These are phyloP conservation scores for Oryzias curvinotus DNA, from an alignment of 2,113 vertebrate species.

Conservation along the genomic window DNA sequence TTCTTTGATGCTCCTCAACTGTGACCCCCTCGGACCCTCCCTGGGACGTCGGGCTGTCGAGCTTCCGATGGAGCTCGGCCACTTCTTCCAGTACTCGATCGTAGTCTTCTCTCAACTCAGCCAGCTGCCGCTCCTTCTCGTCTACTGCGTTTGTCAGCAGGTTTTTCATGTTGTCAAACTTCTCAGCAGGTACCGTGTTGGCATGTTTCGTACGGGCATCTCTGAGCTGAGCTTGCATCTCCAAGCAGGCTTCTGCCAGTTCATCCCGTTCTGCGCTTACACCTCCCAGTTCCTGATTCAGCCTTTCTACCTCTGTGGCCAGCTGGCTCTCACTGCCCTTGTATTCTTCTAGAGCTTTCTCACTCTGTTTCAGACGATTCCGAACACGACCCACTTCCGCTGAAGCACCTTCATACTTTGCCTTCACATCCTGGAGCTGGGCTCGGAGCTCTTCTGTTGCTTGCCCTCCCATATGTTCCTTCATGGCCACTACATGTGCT, in stretches of 20 bases:
- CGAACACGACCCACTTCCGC: constrained; percentile 89
- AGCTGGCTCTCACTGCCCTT: constrained; percentile 85
- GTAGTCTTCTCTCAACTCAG: constrained; percentile 80
- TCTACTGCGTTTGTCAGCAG: constrained; percentile 81
- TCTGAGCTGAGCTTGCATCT: constrained; percentile 80
- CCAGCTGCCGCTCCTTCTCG: constrained; percentile 84
- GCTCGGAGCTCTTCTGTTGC: constrained; percentile 82
- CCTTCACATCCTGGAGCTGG: constrained; percentile 87
- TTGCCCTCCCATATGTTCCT: constrained; percentile 85
- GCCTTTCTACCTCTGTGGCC: constrained; percentile 79
- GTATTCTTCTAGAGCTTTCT: constrained; percentile 86
- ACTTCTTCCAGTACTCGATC: constrained; percentile 81
- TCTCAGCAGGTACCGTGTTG: constrained; percentile 77
- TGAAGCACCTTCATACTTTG: constrained; percentile 90
- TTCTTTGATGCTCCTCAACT: constrained; percentile 79
- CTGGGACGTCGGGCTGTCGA: constrained; percentile 64
- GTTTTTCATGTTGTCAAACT: constrained; percentile 90
- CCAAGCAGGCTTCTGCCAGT: constrained; percentile 59
- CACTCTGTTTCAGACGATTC: constrained; percentile 89
- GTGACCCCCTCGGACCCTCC: constrained; percentile 53
- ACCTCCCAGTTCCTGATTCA: constrained; percentile 79
- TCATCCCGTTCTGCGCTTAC: constrained; percentile 77
- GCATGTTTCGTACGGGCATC: constrained; percentile 70
- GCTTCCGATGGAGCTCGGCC: constrained; percentile 77
- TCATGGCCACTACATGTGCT: constrained; percentile 91